phyloP scores from a whole-genome alignment of 2,113 vertebrate genomes.

The Ranitomeya imitator region DNA sequence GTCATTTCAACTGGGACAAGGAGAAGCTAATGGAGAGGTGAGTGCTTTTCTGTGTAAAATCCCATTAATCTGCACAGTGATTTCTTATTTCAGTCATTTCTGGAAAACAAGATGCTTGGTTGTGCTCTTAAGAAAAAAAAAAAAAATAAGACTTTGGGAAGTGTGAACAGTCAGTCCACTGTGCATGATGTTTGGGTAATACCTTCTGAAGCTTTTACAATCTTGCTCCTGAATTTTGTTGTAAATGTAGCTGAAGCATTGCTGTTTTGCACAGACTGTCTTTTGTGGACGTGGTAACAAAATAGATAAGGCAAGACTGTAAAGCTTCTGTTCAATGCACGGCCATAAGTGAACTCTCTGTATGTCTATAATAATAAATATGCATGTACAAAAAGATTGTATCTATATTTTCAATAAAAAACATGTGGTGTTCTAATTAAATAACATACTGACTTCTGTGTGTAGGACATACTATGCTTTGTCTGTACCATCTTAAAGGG shows the following conservation, averaged over 20 bases:
- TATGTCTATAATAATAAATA: neutral
- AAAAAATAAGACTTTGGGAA: neutral
- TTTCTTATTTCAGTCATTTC: neutral
- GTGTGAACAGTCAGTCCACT: neutral
- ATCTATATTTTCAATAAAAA: neutral
- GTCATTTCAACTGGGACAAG: constrained; percentile 99
- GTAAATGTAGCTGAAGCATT: neutral
- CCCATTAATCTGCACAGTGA: neutral
- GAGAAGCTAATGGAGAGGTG: constrained; percentile 99
- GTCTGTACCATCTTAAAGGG: neutral
- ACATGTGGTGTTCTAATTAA: neutral
- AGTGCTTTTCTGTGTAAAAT: neutral
- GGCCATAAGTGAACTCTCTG: neutral
- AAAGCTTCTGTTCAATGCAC: neutral
- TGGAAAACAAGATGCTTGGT: neutral
- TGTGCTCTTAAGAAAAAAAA: neutral
- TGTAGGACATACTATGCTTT: neutral
- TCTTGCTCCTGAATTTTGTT: neutral
- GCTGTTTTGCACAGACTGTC: neutral
- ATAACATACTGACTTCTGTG: neutral
- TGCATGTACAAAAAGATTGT: neutral
- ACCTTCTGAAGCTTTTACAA: neutral
- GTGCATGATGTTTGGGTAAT: neutral
- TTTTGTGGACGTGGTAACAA: neutral
- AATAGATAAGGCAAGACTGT: neutral